Evolutionary conservation across 2,888 invertebrate species (phyloP).

Genomic region (Blastobasis lacticolella): DNA sequence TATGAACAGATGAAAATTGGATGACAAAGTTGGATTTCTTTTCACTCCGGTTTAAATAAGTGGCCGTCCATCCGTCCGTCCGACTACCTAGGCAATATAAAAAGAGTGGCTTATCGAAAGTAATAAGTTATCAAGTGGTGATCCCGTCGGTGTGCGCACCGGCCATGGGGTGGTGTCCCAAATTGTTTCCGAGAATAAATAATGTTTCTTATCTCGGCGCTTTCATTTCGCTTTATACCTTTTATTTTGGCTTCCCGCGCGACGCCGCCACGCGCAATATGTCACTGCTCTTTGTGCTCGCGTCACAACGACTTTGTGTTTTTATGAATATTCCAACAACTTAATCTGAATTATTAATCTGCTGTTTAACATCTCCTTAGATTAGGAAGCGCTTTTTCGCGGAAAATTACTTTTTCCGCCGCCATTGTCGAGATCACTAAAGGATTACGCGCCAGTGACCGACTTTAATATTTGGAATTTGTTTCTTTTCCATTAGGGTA

Average conservation of each 20-base stretch:
- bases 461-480: too few species aligned
- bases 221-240: constrained; percentile 29
- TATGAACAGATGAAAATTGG: too few species aligned
- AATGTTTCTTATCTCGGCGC: constrained; percentile 31
- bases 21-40: too few species aligned
- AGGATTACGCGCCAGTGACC: too few species aligned
- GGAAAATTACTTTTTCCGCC: too few species aligned
- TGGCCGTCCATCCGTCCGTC: too few species aligned
- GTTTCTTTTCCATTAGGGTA: too few species aligned
- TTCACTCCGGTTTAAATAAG: too few species aligned
- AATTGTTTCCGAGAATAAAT: constrained; percentile 40
- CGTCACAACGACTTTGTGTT: constrained; percentile 27
- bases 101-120: constrained; percentile 1
- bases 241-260: constrained; percentile 34
- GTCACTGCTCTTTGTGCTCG: constrained; percentile 33
- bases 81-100: not conserved
- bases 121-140: too few species aligned
- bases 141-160: not conserved
- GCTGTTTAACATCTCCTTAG: constrained; percentile 2
- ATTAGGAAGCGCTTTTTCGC: not conserved
- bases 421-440: too few species aligned
- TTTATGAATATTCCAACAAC: constrained; percentile 30
- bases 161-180: constrained; percentile 16
- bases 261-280: constrained; percentile 24
- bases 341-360: constrained; percentile 15